Evolutionary conservation across 1,140 invertebrate species (phyloP).

Genomic region (Drosophila malerkotliana): DNA sequence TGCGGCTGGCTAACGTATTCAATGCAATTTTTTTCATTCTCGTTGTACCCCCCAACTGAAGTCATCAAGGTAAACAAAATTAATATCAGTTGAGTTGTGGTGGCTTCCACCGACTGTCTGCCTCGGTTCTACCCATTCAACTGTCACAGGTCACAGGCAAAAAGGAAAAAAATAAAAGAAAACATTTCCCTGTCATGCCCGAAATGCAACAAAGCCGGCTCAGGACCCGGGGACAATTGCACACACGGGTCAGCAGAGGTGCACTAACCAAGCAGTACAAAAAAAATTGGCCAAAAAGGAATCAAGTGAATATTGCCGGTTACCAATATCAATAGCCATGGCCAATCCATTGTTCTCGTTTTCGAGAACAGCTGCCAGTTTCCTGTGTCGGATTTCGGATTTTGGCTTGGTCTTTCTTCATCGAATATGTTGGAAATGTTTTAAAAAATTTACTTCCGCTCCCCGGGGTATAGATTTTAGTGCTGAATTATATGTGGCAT

Average conservation of each 20-base stretch:
- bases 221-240: conserved; percentile 58
- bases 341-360: conserved; percentile 54
- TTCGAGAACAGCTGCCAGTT: conserved; percentile 55
- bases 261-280: conserved; percentile 19
- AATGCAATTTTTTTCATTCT: conserved; percentile 44
- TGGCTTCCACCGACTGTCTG: conserved; percentile 10
- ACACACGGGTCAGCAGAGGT: conserved; percentile 22
- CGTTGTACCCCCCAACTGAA: conserved; percentile 29
- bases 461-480: conserved; percentile 45
- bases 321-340: conserved; percentile 47
- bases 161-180: conserved; percentile 18
- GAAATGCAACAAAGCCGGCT: conserved; percentile 47
- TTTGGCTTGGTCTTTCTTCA: conserved; percentile 10
- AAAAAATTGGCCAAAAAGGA: conserved; percentile 20
- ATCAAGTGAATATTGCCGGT: conserved; percentile 63
- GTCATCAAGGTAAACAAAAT: conserved; percentile 63
- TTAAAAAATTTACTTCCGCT: conserved; percentile 59
- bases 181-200: conserved; percentile 44
- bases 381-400: conserved; percentile 17
- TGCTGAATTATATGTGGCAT: conserved; percentile 62
- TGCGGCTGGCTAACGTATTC: conserved; percentile 56
- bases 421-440: conserved; percentile 47
- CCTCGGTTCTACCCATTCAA: conserved; percentile 9
- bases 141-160: conserved; percentile 35
- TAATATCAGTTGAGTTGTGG: conserved; percentile 48